These are phyloP conservation scores for Drosophila setosimentum DNA, from an alignment of 2,888 invertebrate species.

Conservation along the genomic window DNA sequence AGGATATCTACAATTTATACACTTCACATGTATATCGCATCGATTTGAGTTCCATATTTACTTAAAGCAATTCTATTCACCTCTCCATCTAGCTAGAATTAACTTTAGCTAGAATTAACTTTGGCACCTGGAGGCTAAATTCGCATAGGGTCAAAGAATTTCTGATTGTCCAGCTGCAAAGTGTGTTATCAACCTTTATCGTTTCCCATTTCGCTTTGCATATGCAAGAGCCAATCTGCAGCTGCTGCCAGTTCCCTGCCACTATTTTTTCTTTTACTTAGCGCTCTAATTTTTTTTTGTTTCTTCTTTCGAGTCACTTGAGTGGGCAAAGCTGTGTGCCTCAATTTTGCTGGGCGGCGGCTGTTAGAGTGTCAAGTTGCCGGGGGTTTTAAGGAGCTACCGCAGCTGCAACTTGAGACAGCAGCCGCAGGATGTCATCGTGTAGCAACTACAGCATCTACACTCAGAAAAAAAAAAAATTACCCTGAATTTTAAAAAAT, in stretches of 20 bases:
- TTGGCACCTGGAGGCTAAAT: neutral
- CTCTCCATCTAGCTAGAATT: neutral
- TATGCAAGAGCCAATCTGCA: slow-evolving; percentile 65
- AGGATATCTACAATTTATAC: neutral
- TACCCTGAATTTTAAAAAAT: neutral
- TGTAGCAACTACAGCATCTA: slow-evolving; percentile 12
- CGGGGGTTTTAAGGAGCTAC: slow-evolving; percentile 48
- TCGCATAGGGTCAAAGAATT: neutral
- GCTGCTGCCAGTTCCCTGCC: slow-evolving; percentile 26
- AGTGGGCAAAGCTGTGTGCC: slow-evolving; percentile 9
- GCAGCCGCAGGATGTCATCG: slow-evolving; percentile 66
- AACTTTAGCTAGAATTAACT: neutral
- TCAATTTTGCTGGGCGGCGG: slow-evolving; percentile 17
- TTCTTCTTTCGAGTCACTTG: slow-evolving; percentile 2
- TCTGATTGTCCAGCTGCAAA: slow-evolving; percentile 23
- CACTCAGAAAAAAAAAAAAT: neutral
- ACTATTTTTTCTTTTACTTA: slow-evolving; percentile 15
- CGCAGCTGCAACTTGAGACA: slow-evolving; percentile 62
- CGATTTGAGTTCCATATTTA: neutral
- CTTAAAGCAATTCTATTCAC: neutral
- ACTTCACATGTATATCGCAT: neutral
- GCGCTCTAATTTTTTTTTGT: neutral
- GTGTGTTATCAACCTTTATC: slow-evolving; percentile 50
- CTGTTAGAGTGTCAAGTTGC: slow-evolving; percentile 68
- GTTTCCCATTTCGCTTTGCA: slow-evolving; percentile 27